phyloP scores from a whole-genome alignment of 2,113 vertebrate species.

The Microtus richardsoni region DNA sequence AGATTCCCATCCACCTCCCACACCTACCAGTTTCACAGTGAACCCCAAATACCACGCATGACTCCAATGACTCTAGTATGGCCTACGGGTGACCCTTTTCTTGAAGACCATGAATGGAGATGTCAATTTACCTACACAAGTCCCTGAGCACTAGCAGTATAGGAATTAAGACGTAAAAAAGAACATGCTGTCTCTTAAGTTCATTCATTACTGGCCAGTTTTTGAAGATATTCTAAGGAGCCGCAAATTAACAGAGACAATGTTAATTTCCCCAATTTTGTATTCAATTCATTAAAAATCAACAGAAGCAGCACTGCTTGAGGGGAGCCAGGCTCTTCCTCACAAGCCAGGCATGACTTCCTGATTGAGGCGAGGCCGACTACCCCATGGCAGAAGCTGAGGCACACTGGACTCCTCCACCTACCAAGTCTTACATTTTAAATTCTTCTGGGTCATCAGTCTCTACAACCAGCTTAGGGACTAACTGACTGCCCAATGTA shows the following conservation, averaged over 20 bases:
- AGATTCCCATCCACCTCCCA: neutral
- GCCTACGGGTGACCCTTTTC: neutral
- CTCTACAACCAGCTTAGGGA: neutral
- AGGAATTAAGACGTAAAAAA: neutral
- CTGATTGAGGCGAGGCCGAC: neutral
- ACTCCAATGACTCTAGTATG: neutral
- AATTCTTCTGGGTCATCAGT: neutral
- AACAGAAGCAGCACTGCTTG: neutral
- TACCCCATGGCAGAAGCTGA: neutral
- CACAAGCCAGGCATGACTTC: neutral
- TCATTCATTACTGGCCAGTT: neutral
- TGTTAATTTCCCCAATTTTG: slow-evolving; percentile 37
- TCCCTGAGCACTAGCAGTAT: neutral
- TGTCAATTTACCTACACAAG: neutral
- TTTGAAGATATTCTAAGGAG: slow-evolving; percentile 33
- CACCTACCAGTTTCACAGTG: neutral
- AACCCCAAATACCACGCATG: neutral
- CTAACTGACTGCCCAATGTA: neutral
- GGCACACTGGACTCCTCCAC: neutral
- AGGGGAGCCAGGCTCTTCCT: neutral
- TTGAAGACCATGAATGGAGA: neutral
- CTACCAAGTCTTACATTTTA: slow-evolving; percentile 6
- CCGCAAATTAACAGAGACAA: neutral
- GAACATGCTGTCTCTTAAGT: neutral
- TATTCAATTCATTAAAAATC: neutral